These are phyloP conservation scores for Drosophila antonietae DNA, from an alignment of 2,888 invertebrate species.

Conservation along the genomic window DNA sequence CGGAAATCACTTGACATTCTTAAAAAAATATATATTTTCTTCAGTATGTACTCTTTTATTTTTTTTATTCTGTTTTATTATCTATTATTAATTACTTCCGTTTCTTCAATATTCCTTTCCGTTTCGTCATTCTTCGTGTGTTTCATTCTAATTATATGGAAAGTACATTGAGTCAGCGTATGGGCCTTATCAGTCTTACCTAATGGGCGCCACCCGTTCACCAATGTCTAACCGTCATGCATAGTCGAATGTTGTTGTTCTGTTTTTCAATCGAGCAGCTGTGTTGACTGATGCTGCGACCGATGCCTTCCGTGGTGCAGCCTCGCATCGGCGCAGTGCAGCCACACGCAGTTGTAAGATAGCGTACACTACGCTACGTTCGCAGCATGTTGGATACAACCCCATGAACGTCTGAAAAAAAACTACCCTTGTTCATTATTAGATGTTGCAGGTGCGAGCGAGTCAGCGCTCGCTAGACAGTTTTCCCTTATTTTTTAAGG, in stretches of 20 bases:
- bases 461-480: slow-evolving; percentile 33
- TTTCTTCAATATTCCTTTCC: background rate
- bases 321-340: slow-evolving; percentile 64
- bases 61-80: background rate
- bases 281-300: slow-evolving; percentile 3
- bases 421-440: slow-evolving; percentile 52
- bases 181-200: background rate
- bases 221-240: background rate
- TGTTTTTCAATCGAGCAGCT: slow-evolving; percentile 22
- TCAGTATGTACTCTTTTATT: background rate
- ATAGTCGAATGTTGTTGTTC: background rate
- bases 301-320: slow-evolving; percentile 4
- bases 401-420: slow-evolving; percentile 11
- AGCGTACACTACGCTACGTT: slow-evolving; percentile 67
- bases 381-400: slow-evolving; percentile 29
- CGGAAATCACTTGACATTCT: background rate
- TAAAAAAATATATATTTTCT: background rate
- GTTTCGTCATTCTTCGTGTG: background rate
- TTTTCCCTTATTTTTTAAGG: slow-evolving; percentile 22
- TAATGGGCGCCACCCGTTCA: slow-evolving; percentile 14
- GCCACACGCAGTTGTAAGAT: slow-evolving; percentile 65
- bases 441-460: slow-evolving; percentile 27
- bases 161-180: background rate
- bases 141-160: background rate
- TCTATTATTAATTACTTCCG: background rate